phyloP scores from a whole-genome alignment of 37 sponge, comb jelly and placozoan species.

The Petrosia ficiformis region DNA sequence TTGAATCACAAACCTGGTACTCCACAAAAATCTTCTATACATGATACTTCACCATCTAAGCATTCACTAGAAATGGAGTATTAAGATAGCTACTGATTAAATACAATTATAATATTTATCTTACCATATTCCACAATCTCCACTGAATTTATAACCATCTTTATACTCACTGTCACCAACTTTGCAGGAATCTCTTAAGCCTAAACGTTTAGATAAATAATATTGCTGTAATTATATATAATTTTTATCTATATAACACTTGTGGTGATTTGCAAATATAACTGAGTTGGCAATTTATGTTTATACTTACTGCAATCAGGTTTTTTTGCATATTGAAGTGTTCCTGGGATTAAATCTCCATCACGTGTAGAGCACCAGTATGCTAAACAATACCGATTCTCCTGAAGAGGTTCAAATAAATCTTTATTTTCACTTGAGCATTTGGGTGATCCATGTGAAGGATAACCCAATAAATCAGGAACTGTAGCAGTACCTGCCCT shows the following conservation, averaged over 20 bases:
- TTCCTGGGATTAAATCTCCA: constrained; percentile 8
- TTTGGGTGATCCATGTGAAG: constrained; percentile 13
- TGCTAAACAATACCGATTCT: background rate
- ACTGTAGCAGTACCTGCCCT: background rate
- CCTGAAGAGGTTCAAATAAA: constrained; percentile 8
- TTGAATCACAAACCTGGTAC: background rate
- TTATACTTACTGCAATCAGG: background rate
- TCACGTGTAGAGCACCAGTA: constrained; percentile 59
- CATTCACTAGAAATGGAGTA: constrained; percentile 4
- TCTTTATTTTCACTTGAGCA: constrained; percentile 10
- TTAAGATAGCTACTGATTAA: background rate
- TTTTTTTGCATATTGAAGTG: background rate
- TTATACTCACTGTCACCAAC: background rate
- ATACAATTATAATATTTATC: background rate
- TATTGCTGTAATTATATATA: too few species aligned
- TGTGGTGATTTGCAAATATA: too few species aligned
- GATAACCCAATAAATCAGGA: background rate
- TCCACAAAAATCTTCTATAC: background rate
- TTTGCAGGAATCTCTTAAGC: background rate
- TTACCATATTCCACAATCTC: constrained; percentile 1
- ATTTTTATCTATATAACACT: too few species aligned
- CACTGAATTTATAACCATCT: background rate
- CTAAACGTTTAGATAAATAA: too few species aligned
- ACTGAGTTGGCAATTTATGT: too few species aligned
- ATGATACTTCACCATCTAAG: background rate